phyloP scores from a whole-genome alignment of 2,797 vertebrate species.

The Antennarius maculatus region DNA sequence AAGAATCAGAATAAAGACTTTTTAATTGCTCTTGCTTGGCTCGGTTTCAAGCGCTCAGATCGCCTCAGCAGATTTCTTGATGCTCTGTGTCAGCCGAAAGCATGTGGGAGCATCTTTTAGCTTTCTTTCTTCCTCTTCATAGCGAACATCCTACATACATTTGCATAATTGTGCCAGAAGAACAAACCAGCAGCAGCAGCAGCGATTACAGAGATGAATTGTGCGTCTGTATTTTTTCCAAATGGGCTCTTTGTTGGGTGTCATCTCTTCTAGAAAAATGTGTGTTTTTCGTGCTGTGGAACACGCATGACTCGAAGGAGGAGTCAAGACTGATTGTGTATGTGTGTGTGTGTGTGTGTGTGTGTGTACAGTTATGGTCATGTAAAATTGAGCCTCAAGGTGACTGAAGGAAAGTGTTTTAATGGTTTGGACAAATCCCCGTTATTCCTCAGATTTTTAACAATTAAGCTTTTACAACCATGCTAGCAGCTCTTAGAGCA shows the following conservation, averaged over 20 bases:
- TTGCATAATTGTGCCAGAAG: slow-evolving; percentile 4
- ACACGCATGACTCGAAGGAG: slow-evolving; percentile 62
- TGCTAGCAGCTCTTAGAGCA: slow-evolving; percentile 6
- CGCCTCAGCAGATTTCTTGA: slow-evolving; percentile 32
- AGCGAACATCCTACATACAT: slow-evolving; percentile 10
- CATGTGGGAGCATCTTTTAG: slow-evolving; percentile 32
- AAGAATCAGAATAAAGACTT: slow-evolving; percentile 53
- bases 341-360: slow-evolving; percentile 8
- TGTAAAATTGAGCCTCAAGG: slow-evolving; percentile 16
- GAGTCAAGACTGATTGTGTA: slow-evolving; percentile 6
- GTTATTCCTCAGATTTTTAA: slow-evolving; percentile 21
- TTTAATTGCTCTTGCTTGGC: slow-evolving; percentile 52
- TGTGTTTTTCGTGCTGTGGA: slow-evolving; percentile 51
- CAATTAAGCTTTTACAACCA: slow-evolving; percentile 8
- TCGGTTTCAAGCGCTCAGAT: slow-evolving; percentile 23
- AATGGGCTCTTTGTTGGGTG: slow-evolving; percentile 13
- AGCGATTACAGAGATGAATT: slow-evolving; percentile 40
- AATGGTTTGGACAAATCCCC: slow-evolving; percentile 41
- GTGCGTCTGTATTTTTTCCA: slow-evolving; percentile 17
- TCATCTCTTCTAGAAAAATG: slow-evolving; percentile 28
- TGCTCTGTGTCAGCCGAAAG: slow-evolving; percentile 19
- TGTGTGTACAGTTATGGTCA: slow-evolving; percentile 16
- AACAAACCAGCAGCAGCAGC: slow-evolving; percentile 5
- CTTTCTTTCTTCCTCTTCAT: neutral
- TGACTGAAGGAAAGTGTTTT: slow-evolving; percentile 38